Base-by-base conservation (phyloP, 1,140 invertebrate genomes). In the Condylostylus longicornis region DNA sequence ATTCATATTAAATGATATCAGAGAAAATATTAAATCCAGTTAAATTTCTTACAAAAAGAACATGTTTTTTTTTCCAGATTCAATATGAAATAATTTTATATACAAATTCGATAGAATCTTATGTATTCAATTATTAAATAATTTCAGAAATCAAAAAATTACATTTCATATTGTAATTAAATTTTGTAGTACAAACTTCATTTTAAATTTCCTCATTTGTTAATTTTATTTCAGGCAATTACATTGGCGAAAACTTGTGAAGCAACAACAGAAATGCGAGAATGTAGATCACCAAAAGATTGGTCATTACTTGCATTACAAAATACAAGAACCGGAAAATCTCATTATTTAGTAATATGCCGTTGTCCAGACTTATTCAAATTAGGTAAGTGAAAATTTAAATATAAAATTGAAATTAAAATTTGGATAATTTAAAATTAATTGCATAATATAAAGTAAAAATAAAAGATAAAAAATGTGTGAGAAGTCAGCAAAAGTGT, bases 161-260 rank as follows among this genome's bases (percentile, higher is more conserved):
- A 23, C 22, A 23, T 7, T 23, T 23, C 12, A 23, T 23, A 7
- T 23, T 27, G 10, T 27, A 27, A n/a, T 27, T 10, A 22, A 18
- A n/a, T 18, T 35, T 29, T 30, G 5, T 31, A 25, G 7, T 10
- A 15, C 2, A 13, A 15, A 7, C 10, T 31, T 32, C 6, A n/a
- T 1, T 22, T 33, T 41, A 14, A 38, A 25, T 13, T 9, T 29
- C 14, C 6, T 28, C 3, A 3, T n/a, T 27, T 27, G 4, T 13
- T 5, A 7, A 14, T 37, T 28, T 37, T 27, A 28, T 37, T 30
- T 28, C 22, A 69, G 65, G 82, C 85, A 9, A 68, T 90, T 42
- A 93, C 87, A 15, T 58, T 91, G 42, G 83, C 90, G 42, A 94
- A 94, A 64, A 89, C 87, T 10, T 94, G 88, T 62, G 87, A 93